phyloP scores from a whole-genome alignment of 2,113 vertebrate genomes.

The Calypte anna region DNA sequence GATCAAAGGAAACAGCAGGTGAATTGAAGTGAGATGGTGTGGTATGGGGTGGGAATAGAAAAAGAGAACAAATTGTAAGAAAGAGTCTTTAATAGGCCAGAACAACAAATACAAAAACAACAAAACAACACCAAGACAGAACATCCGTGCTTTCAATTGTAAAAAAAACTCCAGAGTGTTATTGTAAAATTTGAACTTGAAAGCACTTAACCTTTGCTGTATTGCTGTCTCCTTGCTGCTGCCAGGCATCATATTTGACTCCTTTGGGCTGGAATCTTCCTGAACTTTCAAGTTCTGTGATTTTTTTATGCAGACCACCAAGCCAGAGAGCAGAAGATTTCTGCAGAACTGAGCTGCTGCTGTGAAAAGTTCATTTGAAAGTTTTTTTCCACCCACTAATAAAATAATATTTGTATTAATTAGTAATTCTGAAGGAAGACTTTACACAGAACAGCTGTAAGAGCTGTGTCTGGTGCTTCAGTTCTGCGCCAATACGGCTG shows the following conservation, averaged over 20 bases:
- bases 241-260: not conserved
- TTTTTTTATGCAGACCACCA: not conserved
- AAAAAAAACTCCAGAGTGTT: not conserved
- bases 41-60: not conserved
- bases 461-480: not conserved
- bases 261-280: not conserved
- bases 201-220: not conserved
- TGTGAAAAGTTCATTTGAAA: not conserved
- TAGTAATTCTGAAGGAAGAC: not conserved
- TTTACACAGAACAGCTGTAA: not conserved
- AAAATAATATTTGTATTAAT: not conserved
- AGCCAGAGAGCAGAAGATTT: not conserved
- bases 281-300: not conserved
- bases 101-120: not conserved
- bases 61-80: not conserved
- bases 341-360: not conserved
- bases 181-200: not conserved
- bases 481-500: not conserved
- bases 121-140: not conserved
- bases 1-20: not conserved
- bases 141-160: not conserved
- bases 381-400: not conserved
- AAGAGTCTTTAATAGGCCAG: not conserved
- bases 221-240: not conserved
- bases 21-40: not conserved